Conservation (phyloP, 2,113 vertebrate genomes). For the Melanerpes aurifrons region DNA sequence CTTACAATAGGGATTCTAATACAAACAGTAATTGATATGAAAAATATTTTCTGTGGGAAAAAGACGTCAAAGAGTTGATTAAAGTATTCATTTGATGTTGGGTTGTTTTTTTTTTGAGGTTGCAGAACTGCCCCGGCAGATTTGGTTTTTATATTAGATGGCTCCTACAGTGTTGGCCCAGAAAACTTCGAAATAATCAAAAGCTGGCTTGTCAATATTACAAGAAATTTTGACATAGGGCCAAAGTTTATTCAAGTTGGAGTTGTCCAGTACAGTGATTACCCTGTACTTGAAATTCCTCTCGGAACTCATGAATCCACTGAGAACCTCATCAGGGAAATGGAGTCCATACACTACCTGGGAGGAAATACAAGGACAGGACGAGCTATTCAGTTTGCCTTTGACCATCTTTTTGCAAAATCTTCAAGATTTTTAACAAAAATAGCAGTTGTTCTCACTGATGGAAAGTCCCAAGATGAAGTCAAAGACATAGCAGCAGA, state of each 20-base stretch:
- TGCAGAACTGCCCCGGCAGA: constrained; percentile 94
- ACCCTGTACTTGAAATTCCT: constrained; percentile 91
- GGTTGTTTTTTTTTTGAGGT: constrained; percentile 70
- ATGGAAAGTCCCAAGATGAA: constrained; percentile 96
- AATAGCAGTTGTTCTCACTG: constrained; percentile 95
- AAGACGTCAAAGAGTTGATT: neutral
- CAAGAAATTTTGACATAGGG: constrained; percentile 92
- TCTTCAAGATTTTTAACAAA: constrained; percentile 92
- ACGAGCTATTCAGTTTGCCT: constrained; percentile 91
- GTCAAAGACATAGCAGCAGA: constrained; percentile 89
- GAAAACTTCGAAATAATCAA: constrained; percentile 97
- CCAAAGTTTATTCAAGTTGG: constrained; percentile 95
- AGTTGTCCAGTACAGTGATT: constrained; percentile 95
- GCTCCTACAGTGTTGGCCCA: constrained; percentile 95
- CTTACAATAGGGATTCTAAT: neutral
- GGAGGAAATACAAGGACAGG: constrained; percentile 96
- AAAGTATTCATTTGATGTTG: neutral
- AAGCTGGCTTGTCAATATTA: constrained; percentile 95
- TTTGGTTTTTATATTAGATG: constrained; percentile 96
- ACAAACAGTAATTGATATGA: neutral
- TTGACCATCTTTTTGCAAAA: constrained; percentile 90
- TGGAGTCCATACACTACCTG: constrained; percentile 91
- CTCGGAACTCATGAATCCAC: constrained; percentile 84
- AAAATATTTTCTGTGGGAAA: neutral
- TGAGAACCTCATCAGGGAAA: constrained; percentile 82